A percentile compares a stretch with the other conserved stretches of the same genome.
Evolutionary conservation across 2,888 invertebrate genomes (phyloP).

Genomic region (Thereva nobilitata): DNA sequence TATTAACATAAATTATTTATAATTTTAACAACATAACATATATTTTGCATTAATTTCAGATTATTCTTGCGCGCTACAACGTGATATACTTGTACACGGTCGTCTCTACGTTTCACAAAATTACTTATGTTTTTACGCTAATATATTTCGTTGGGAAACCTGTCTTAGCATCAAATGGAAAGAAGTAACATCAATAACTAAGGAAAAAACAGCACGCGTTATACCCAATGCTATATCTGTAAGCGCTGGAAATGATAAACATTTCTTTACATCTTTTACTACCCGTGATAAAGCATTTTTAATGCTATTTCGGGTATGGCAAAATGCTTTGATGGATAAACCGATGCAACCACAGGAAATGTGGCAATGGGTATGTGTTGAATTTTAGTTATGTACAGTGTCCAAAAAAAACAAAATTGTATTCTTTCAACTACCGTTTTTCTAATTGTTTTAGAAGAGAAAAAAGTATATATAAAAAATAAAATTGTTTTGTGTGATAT

Average conservation of each 20-base stretch:
- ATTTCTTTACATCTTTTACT: slow-evolving; percentile 93
- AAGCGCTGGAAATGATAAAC: slow-evolving; percentile 79
- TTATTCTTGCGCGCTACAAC: slow-evolving; percentile 95
- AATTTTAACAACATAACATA: slow-evolving; percentile 26
- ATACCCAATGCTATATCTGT: slow-evolving; percentile 96
- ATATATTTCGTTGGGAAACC: slow-evolving; percentile 97
- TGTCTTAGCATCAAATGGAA: slow-evolving; percentile 82
- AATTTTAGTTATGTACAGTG: slow-evolving; percentile 29
- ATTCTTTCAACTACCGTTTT: slow-evolving; percentile 1
- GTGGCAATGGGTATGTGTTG: slow-evolving; percentile 77
- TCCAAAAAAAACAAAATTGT: background rate
- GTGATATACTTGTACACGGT: slow-evolving; percentile 94
- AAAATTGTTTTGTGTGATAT: background rate
- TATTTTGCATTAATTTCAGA: slow-evolving; percentile 63
- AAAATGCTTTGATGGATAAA: slow-evolving; percentile 91
- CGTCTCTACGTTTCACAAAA: slow-evolving; percentile 93
- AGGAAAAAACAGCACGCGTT: slow-evolving; percentile 90
- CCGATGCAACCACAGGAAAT: slow-evolving; percentile 80
- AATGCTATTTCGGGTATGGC: slow-evolving; percentile 95
- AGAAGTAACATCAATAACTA: slow-evolving; percentile 90
- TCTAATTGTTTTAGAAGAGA: too few relatives aligned
- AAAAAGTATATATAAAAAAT: too few relatives aligned
- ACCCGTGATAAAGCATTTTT: slow-evolving; percentile 93
- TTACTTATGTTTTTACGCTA: slow-evolving; percentile 96
- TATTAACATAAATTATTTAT: background rate